Conservation (phyloP, 1,140 invertebrate genomes). For the Cyrtorhinus lividipennis region DNA sequence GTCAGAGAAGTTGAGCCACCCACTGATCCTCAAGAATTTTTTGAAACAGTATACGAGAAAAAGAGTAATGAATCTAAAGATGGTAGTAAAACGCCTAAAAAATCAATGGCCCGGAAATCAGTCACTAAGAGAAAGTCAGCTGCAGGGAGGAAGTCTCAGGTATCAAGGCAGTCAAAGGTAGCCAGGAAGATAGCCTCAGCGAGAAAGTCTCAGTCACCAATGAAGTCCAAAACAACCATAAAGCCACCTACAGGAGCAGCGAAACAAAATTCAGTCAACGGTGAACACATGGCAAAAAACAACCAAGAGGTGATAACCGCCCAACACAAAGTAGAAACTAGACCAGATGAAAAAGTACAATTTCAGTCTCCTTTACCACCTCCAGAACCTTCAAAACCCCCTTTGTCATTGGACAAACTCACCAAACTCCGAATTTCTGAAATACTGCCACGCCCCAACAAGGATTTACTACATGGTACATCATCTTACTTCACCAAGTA, state of each 20-base stretch:
- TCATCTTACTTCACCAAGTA: background rate
- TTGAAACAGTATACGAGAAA: background rate
- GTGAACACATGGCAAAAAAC: too few species aligned
- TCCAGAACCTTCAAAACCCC: conserved; percentile 5
- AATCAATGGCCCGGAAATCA: background rate
- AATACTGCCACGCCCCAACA: conserved; percentile 7
- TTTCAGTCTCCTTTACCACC: background rate
- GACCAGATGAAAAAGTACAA: background rate
- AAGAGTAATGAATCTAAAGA: background rate
- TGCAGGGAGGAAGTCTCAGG: background rate
- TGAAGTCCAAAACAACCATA: background rate
- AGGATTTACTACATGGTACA: background rate
- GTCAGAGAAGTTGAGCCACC: background rate
- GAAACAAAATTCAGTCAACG: background rate
- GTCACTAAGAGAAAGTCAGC: background rate
- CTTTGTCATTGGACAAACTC: background rate
- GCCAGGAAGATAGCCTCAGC: background rate
- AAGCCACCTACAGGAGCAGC: background rate
- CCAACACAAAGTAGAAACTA: background rate
- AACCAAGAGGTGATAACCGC: too few species aligned
- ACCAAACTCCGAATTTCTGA: background rate
- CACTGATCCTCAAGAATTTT: background rate
- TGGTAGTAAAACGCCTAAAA: background rate
- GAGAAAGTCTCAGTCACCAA: background rate
- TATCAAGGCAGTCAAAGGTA: background rate